Conservation (phyloP, 2,888 invertebrate species). For the Fissipunctia ypsillon region DNA sequence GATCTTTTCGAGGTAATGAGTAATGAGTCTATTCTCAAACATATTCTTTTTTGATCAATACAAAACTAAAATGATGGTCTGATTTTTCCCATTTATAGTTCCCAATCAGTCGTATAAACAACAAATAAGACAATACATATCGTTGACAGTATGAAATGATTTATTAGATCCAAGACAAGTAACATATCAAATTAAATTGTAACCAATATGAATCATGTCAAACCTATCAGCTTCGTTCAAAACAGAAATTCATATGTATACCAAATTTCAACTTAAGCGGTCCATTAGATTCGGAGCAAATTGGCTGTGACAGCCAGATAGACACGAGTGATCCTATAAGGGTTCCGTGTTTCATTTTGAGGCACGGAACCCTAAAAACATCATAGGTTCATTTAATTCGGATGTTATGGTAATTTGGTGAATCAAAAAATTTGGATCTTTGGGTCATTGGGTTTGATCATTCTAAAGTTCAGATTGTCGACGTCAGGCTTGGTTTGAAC, state of each 20-base stretch:
- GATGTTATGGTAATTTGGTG: slow-evolving; percentile 5
- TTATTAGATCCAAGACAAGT: slow-evolving; percentile 31
- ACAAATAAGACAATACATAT: slow-evolving; percentile 16
- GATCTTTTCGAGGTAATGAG: not conserved
- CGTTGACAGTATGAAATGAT: slow-evolving; percentile 35
- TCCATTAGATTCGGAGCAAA: no score
- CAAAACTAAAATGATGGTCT: not conserved
- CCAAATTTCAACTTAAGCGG: no score
- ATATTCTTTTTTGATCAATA: not conserved
- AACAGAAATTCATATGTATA: no score
- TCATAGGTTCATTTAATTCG: no score
- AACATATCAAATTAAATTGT: slow-evolving; percentile 42
- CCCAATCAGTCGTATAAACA: slow-evolving; percentile 1
- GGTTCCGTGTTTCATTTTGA: no score
- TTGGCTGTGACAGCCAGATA: no score
- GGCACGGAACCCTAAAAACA: no score
- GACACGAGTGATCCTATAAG: no score
- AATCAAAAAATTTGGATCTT: not conserved
- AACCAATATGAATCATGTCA: slow-evolving; percentile 35
- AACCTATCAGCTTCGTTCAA: slow-evolving; percentile 10
- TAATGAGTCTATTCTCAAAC: not conserved
- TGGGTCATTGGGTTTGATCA: not conserved
- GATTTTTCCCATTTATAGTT: not conserved
- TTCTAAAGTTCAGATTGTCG: not conserved
- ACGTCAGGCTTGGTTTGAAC: not conserved